Base-by-base conservation (phyloP, 2,113 vertebrate genomes). In the Ammospiza nelsoni region DNA sequence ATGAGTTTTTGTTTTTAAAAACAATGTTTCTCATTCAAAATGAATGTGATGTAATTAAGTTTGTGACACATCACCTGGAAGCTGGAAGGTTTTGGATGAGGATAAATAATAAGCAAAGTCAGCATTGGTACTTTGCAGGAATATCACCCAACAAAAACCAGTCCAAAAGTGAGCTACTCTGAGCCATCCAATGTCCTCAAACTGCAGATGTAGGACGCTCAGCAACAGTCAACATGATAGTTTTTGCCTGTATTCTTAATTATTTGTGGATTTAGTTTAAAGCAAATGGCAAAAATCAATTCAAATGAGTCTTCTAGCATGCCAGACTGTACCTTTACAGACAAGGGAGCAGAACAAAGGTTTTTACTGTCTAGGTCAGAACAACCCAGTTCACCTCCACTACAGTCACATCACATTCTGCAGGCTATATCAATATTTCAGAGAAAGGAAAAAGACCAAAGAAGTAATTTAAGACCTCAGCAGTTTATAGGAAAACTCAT, bases 241-340 rank as follows among this genome's bases (percentile, higher is more conserved):
- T 12, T 69, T 77, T 89, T 35, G 20, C 31, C 58, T 37, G 17
- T 72, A 11, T 52, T 54, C n/a, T 75, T 88, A 87, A 76, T 87
- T 82, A 75, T 93, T 94, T 95, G 46, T 62, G 82, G 44, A 6
- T 94, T 95, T 88, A 81, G 15, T 68, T 97, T 89, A 74, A 96
- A 95, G 51, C 43, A 92, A 92, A 55, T 83, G 41, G 77, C 89
- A 72, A 78, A 93, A 96, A 84, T 35, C 79, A 28, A n/a, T 41
- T 81, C 39, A 90, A 90, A 84, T 54, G 6, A 82, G 61, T 80
- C 66, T 67, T 51, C 20, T 37, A 41, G 15, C 20, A 71, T 17
- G 31, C 49, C 39, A n/a, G 6, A 37, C 17, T 54, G 29, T 41
- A 48, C 15, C 22, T 77, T 54, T 63, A 46, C 18, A 63, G 33